phyloP scores from a whole-genome alignment of 2,888 invertebrate genomes.

The Philopedon plagiatum region DNA sequence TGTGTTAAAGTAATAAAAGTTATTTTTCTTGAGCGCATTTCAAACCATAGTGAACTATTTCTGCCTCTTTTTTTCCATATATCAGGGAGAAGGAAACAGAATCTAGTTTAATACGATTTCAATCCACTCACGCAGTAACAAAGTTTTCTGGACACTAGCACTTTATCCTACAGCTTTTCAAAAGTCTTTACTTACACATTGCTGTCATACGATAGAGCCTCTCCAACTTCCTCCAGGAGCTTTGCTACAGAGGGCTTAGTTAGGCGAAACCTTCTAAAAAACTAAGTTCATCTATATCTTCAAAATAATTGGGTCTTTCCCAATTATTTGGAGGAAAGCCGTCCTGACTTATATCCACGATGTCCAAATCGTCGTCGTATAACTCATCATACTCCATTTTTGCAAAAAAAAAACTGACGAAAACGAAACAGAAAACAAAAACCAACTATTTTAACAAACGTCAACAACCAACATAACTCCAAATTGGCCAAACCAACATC shows the following conservation, averaged over 20 bases:
- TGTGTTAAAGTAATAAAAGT: neutral
- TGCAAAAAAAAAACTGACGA: neutral
- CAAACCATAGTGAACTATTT: neutral
- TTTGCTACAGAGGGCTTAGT: slow-evolving; percentile 5
- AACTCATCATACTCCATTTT: neutral
- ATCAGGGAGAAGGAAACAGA: neutral
- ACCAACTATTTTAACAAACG: neutral
- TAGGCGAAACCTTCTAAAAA: neutral
- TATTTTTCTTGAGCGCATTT: neutral
- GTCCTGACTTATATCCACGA: no score
- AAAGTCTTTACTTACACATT: neutral
- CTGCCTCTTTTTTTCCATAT: neutral
- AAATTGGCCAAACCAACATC: neutral
- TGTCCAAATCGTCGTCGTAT: neutral
- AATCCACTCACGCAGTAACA: no score
- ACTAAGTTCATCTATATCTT: neutral
- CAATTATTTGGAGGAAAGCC: no score
- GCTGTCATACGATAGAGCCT: neutral
- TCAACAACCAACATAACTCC: neutral
- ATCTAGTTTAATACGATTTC: neutral
- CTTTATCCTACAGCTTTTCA: no score
- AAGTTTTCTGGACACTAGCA: no score
- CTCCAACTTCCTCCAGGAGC: neutral
- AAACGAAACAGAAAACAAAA: neutral
- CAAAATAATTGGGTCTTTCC: neutral